These are phyloP conservation scores for Agelastica alni DNA, from an alignment of 2,888 invertebrate species.

Conservation along the genomic window DNA sequence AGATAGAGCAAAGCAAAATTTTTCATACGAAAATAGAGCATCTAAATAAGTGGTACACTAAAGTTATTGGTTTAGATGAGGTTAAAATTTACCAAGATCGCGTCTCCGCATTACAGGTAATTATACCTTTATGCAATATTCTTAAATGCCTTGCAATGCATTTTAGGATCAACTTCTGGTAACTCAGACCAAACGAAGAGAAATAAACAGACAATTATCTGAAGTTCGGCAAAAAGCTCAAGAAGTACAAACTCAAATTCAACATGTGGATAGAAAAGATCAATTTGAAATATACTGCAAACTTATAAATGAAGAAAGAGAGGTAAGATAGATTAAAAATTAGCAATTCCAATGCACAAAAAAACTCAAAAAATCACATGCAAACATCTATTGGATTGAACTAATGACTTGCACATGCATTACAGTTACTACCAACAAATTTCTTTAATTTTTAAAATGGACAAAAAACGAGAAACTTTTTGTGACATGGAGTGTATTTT, in stretches of 20 bases:
- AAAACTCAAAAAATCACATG: too few relatives aligned
- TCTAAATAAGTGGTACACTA: conserved; percentile 68
- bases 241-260: conserved; percentile 74
- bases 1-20: conserved; percentile 43
- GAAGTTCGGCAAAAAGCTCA: conserved; percentile 68
- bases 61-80: conserved; percentile 77
- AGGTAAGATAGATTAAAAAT: conserved; percentile 59
- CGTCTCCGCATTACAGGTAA: conserved; percentile 70
- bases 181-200: conserved; percentile 69
- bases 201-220: conserved; percentile 64
- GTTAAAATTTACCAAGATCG: conserved; percentile 75
- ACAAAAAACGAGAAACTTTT: too few relatives aligned
- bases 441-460: too few relatives aligned
- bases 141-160: conserved; percentile 7
- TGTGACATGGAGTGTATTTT: too few relatives aligned
- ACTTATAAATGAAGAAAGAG: conserved; percentile 71
- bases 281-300: conserved; percentile 69
- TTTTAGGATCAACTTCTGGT: conserved; percentile 66
- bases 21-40: conserved; percentile 57
- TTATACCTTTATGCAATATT: conserved; percentile 3
- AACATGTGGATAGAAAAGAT: conserved; percentile 76
- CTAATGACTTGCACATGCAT: too few relatives aligned
- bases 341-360: too few relatives aligned
- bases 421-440: too few relatives aligned
- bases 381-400: too few relatives aligned